phyloP scores from a whole-genome alignment of 2,888 invertebrate species.

The Caradrina clavipalpis region DNA sequence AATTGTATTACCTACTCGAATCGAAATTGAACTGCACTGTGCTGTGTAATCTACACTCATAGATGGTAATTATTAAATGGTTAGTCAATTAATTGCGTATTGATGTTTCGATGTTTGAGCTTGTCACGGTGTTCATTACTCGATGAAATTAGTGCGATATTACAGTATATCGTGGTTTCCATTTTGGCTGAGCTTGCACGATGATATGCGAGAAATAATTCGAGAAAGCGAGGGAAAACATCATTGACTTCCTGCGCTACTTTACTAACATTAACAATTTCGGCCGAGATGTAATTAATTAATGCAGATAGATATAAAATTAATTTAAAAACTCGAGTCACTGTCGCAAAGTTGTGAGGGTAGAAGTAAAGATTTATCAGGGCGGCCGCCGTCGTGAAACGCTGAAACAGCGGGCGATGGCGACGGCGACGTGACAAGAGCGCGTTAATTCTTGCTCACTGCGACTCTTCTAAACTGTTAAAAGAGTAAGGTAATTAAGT shows the following conservation, averaged over 20 bases:
- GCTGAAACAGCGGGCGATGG: conserved; percentile 74
- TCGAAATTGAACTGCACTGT: conserved; percentile 28
- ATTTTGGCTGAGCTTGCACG: conserved; percentile 27
- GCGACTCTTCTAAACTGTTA: conserved; percentile 82
- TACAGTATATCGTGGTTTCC: conserved; percentile 18
- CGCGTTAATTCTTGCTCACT: conserved; percentile 81
- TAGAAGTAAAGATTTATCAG: conserved; percentile 73
- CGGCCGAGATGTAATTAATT: conserved; percentile 59
- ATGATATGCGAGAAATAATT: conserved; percentile 40
- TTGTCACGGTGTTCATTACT: conserved; percentile 19
- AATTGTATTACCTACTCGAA: conserved; percentile 34
- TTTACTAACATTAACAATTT: conserved; percentile 52
- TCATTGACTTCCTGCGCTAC: conserved; percentile 35
- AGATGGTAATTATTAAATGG: conserved; percentile 38
- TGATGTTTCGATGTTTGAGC: conserved; percentile 26
- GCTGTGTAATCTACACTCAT: conserved; percentile 30
- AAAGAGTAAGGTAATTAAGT: conserved; percentile 88
- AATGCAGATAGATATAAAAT: conserved; percentile 64
- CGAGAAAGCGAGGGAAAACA: conserved; percentile 23
- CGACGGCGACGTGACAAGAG: conserved; percentile 75
- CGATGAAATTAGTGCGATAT: conserved; percentile 19
- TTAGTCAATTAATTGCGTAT: conserved; percentile 33
- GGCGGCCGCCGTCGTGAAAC: conserved; percentile 65
- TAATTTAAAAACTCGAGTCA: conserved; percentile 67
- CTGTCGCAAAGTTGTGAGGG: conserved; percentile 63